Evolutionary conservation across 2,113 vertebrate species (phyloP).

Genomic region (Eubucco bourcierii): DNA sequence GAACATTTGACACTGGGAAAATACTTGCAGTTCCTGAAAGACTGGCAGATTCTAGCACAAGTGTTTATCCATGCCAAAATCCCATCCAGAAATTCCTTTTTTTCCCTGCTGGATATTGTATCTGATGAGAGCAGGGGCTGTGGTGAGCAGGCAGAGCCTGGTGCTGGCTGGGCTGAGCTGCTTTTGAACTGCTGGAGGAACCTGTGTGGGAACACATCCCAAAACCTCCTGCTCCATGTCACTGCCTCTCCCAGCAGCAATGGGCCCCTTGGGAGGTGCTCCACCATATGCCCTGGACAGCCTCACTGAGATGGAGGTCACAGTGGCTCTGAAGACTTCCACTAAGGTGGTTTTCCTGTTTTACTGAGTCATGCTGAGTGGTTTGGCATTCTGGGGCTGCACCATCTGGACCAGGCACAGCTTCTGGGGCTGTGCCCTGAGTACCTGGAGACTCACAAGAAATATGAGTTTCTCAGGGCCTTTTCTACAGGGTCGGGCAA

Average conservation of each 20-base stretch:
- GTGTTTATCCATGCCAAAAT: background rate
- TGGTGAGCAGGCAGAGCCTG: background rate
- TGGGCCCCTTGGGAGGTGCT: background rate
- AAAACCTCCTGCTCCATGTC: background rate
- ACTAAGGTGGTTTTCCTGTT: background rate
- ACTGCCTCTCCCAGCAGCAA: background rate
- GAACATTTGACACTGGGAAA: constrained; percentile 58
- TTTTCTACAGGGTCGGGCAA: background rate
- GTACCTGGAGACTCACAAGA: background rate
- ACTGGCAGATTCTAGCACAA: background rate
- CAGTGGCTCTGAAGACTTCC: background rate
- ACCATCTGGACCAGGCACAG: background rate
- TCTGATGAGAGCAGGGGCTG: background rate
- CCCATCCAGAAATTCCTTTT: constrained; percentile 16
- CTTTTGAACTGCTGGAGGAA: background rate
- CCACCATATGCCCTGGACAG: background rate
- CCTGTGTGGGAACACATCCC: background rate
- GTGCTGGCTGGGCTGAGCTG: background rate
- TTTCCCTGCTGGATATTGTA: background rate
- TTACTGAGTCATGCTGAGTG: background rate
- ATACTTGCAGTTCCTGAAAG: constrained; percentile 44
- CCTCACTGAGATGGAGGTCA: background rate
- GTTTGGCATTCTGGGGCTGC: background rate
- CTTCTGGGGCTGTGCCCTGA: rapidly evolving
- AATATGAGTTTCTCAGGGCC: background rate